Base-by-base conservation (phyloP, 2,113 vertebrate species). In the Triplophysa tibetana region DNA sequence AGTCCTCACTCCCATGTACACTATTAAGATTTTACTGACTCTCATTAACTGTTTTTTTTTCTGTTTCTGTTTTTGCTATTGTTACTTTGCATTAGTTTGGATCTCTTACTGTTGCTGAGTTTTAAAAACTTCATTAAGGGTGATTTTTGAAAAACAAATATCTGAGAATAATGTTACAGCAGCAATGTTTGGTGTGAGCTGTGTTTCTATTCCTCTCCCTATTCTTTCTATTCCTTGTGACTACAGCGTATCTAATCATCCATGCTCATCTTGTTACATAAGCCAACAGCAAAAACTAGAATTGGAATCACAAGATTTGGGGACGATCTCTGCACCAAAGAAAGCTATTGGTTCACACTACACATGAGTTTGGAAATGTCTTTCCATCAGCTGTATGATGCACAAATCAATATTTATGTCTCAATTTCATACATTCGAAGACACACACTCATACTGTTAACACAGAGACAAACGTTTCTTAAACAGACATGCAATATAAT, bases 251-350 rank as follows among this genome's bases (percentile, higher is more conserved):
- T 83, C 79, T 87, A 80, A 75, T 80, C 60, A 82, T 26, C 84
- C 83, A 82, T 72, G 79, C 84, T 85, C 67, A 79, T 85, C 48
- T 79, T 8, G 24, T 81, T 82, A 79, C 73, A 50, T 68, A 69
- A 29, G 74, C 11, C 77, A 62, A 84, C 65, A 81, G 60, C 79
- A 74, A 82, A 64, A 75, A 73, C 52, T 23, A 52, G 75, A 86
- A 89, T 89, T 79, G 86, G 85, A 88, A 83, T 90, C 89, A 90
- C 89, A 87, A 85, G 86, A 76, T 87, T 72, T 48, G 52, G 61
- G 70, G 19, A 45, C 79, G 61, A 69, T 45, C 33, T 83, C 41
- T 62, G 29, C 78, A 54, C 60, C 65, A 33, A 68, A 72, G 23
- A 19, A 19, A 43, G 21, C 9, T n/a, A 24, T 70, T 41, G 19